A percentile compares a stretch with the other conserved stretches of the same genome.
These are phyloP conservation scores for Dryococelus australis DNA, from an alignment of 2,888 invertebrate genomes.

Conservation along the genomic window DNA sequence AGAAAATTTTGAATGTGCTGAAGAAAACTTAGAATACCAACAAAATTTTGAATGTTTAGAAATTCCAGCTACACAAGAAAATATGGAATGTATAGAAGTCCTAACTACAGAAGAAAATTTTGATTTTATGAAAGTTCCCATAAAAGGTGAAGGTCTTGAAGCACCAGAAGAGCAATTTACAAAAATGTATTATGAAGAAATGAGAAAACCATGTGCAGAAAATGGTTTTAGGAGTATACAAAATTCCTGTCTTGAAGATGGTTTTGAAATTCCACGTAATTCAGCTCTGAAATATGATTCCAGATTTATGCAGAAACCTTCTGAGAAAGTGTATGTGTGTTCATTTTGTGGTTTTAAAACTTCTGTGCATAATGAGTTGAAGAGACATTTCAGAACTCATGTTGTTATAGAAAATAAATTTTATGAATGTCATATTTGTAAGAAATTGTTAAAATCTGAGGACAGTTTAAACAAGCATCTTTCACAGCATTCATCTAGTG, in stretches of 20 bases:
- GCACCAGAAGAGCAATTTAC: not conserved
- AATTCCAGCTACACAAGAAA: too few species aligned
- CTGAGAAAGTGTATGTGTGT: constrained; percentile 38
- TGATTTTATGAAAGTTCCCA: not conserved
- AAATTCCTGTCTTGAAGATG: not conserved
- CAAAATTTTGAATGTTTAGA: too few species aligned
- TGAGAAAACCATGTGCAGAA: not conserved
- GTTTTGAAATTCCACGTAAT: not conserved
- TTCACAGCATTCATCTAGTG: constrained; percentile 37
- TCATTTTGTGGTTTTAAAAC: constrained; percentile 38
- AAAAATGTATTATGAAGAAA: not conserved
- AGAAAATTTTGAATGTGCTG: not conserved
- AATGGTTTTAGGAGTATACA: not conserved
- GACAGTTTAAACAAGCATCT: constrained; percentile 43
- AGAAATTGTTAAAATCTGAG: constrained; percentile 39
- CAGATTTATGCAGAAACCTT: not conserved
- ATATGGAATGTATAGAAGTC: not conserved
- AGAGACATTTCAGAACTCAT: constrained; percentile 41
- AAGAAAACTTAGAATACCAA: too few species aligned
- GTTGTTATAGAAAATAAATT: constrained; percentile 36
- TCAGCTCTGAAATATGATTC: not conserved
- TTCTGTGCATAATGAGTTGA: constrained; percentile 32
- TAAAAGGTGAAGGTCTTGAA: not conserved
- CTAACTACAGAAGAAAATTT: not conserved
- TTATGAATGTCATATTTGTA: constrained; percentile 41